Evolutionary conservation across 2,113 vertebrate species (phyloP).

Genomic region (Silurus meridionalis): DNA sequence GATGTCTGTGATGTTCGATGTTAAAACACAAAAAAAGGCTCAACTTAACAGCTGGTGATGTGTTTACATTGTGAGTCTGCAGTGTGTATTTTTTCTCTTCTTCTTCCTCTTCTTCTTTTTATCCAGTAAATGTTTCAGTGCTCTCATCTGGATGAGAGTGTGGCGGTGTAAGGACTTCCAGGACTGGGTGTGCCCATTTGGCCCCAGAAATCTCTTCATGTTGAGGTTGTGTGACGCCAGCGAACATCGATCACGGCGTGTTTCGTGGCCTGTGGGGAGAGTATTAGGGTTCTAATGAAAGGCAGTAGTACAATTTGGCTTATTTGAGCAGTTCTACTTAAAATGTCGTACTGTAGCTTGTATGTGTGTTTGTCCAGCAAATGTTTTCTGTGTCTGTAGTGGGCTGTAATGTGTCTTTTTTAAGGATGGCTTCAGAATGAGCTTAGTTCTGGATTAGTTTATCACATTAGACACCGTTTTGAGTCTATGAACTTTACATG

Average conservation of each 20-base stretch:
- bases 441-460: neutral
- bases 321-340: neutral
- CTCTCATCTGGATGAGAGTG: constrained; percentile 1
- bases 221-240: neutral
- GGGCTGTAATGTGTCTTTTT: neutral
- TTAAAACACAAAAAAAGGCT: neutral
- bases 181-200: constrained; percentile 14
- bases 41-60: neutral
- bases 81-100: neutral
- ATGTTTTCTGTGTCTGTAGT: neutral
- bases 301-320: neutral
- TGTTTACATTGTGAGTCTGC: neutral
- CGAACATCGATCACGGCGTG: neutral
- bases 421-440: neutral
- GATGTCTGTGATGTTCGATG: neutral
- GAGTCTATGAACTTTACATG: neutral
- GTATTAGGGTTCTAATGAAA: neutral
- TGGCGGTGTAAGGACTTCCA: constrained; percentile 2
- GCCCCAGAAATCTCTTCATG: neutral
- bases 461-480: neutral
- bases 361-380: neutral
- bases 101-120: neutral
- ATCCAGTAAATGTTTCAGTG: neutral
- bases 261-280: neutral
- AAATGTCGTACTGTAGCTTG: neutral